phyloP scores from a whole-genome alignment of 2,113 vertebrate genomes.

The Cephalophus harveyi region DNA sequence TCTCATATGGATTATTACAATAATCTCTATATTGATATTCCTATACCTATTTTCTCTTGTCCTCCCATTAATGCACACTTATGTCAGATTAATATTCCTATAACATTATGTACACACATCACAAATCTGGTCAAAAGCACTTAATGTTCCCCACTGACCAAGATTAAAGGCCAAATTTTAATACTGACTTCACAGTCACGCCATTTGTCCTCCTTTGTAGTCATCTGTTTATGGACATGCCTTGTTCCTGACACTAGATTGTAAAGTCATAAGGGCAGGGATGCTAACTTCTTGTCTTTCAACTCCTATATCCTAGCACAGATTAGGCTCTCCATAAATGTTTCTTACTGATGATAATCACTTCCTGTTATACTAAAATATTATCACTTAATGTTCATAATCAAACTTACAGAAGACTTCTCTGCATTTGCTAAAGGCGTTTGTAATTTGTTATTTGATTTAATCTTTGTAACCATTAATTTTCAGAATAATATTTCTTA shows the following conservation, averaged over 20 bases:
- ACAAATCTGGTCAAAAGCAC: not conserved
- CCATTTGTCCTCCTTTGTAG: not conserved
- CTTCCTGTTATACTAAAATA: not conserved
- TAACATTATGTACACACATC: not conserved
- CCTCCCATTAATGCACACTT: not conserved
- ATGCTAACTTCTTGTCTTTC: not conserved
- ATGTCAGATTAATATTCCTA: not conserved
- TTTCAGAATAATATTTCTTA: not conserved
- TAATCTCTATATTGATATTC: not conserved
- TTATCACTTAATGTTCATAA: not conserved
- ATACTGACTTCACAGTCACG: not conserved
- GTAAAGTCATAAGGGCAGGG: not conserved
- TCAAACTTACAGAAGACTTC: not conserved
- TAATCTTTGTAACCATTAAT: not conserved
- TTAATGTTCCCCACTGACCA: not conserved
- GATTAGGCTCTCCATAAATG: not conserved
- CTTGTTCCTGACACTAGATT: not conserved
- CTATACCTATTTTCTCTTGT: not conserved
- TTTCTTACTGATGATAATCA: not conserved
- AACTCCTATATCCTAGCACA: not conserved
- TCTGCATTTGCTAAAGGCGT: not conserved
- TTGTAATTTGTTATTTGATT: conserved; percentile 8
- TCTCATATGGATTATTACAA: not conserved
- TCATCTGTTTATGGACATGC: not conserved
- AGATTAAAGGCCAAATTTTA: not conserved